These are phyloP conservation scores for Antheraea assamensis DNA, from an alignment of 2,888 invertebrate species.

Conservation along the genomic window DNA sequence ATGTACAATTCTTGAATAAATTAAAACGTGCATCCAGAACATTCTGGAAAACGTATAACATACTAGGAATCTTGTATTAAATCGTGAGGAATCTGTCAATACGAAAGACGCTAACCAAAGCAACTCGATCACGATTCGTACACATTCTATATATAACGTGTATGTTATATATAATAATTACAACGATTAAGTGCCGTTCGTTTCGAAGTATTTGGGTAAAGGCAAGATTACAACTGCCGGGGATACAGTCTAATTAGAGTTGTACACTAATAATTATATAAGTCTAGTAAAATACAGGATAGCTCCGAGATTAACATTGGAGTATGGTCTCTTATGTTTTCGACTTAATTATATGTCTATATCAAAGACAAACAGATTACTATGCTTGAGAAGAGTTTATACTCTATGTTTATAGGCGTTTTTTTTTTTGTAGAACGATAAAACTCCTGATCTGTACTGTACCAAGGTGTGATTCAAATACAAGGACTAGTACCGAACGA, in stretches of 20 bases:
- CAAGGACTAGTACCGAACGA: no score
- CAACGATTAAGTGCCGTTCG: not conserved
- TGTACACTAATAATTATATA: conserved; percentile 13
- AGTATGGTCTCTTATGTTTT: not conserved
- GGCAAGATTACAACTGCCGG: conserved; percentile 11
- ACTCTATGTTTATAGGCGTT: no score
- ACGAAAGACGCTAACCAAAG: not conserved
- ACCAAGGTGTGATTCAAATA: no score
- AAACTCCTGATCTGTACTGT: no score
- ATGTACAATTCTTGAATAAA: not conserved
- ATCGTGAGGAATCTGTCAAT: not conserved
- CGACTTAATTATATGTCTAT: not conserved
- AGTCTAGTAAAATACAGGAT: not conserved
- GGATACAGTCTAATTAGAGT: conserved; percentile 10
- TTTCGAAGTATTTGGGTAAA: conserved; percentile 11
- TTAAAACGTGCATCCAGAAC: not conserved
- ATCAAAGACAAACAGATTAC: not conserved
- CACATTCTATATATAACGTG: not conserved
- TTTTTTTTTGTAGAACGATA: no score
- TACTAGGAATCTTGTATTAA: not conserved
- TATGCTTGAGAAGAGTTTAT: not conserved
- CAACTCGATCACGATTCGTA: not conserved
- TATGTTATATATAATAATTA: conserved; percentile 3
- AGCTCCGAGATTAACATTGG: not conserved
- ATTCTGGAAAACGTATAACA: not conserved